phyloP scores from a whole-genome alignment of 2,797 vertebrate genomes.

The Enteromius argenteus region DNA sequence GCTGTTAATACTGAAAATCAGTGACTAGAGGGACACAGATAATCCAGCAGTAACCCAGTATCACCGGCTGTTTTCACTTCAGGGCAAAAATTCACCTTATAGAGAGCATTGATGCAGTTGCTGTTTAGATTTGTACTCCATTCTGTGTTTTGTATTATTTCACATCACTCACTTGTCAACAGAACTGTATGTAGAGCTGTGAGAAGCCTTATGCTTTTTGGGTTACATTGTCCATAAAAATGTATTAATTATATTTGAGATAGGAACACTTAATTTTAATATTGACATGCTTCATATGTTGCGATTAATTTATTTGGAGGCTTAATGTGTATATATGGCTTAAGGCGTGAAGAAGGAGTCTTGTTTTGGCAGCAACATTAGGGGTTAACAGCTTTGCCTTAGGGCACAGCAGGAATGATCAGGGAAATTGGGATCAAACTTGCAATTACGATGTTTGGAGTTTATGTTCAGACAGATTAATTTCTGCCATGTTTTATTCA shows the following conservation, averaged over 20 bases:
- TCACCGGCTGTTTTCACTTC: background rate
- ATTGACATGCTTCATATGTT: background rate
- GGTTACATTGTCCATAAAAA: background rate
- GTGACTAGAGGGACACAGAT: background rate
- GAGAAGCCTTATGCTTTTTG: background rate
- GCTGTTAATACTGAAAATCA: background rate
- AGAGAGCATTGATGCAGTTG: background rate
- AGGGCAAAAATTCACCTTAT: background rate
- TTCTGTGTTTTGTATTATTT: background rate
- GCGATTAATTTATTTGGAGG: background rate
- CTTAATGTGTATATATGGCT: background rate
- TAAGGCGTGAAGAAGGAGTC: background rate
- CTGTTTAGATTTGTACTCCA: background rate
- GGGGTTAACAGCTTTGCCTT: background rate
- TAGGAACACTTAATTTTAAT: background rate
- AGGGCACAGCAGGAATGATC: background rate
- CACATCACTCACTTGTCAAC: background rate
- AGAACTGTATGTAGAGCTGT: background rate
- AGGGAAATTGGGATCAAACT: conserved; percentile 2
- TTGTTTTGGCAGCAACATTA: background rate
- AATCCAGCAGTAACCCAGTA: background rate
- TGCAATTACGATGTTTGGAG: background rate
- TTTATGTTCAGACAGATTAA: background rate
- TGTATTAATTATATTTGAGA: background rate
- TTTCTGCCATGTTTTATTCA: background rate